Evolutionary conservation across 1,140 invertebrate species (phyloP), one percentile per base, ranked within the genome.

Genomic region (Hirudo medicinalis): DNA sequence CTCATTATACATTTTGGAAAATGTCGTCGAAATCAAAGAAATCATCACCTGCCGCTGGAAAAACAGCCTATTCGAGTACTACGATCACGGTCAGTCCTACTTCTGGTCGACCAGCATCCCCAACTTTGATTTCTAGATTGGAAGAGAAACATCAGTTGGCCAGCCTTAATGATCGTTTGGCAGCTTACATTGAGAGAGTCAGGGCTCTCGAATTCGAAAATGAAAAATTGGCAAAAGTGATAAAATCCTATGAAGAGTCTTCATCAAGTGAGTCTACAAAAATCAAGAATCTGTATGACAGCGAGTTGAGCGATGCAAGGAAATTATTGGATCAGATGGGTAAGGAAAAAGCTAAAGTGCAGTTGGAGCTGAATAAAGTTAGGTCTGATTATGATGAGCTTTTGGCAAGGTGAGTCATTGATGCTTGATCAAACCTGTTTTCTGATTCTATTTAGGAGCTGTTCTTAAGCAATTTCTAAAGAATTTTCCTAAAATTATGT

Each of bases 81-180:
- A 27, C 69, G 13, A n/a, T 53, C 11, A 54, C 49, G 36, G 32
- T 25, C 19, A 40, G 29, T 20, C 29, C 54, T 13, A 36, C 22
- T 29, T 19, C 9, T 32, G 55, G 72, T 6, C 36, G 73, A 32
- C 69, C 68, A 29, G 32, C 73, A 15, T 94, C 91, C 77, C 94
- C 94, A 66, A 92, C 91, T 15, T 86, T 92, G 72, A 87, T 92
- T 70, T 90, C 89, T 11, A 88, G 94, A 53, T 84, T 94, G 43
- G 90, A 94, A 79, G 95, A 99, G 81, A 97, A 97, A 82, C 88
- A 89, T 75, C 90, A 94, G 77, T 84, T 99, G 74, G 89, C 91
- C 79, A 90, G 92, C 83, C 85, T 98, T 15, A 99, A 99, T 81
- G 92, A 97, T 80, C 89, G 95, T 71, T 83, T 99, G 73, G 95